Conservation (phyloP, 2,888 invertebrate species). For the Harmothoe impar region DNA sequence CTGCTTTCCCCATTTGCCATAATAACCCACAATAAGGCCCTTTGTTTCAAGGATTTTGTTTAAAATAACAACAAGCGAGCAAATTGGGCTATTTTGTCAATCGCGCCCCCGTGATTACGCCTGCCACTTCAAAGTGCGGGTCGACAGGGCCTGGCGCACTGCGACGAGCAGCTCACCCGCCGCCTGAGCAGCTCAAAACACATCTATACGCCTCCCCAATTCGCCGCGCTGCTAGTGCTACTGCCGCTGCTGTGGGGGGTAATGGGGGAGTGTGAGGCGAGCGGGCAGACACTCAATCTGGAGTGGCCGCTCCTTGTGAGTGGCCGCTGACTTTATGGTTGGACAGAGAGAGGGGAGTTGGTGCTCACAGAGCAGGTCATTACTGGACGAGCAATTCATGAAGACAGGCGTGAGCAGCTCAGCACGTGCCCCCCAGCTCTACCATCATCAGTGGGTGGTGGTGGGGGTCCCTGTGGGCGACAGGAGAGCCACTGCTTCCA, state of each 20-base stretch:
- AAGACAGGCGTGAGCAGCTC: constrained; percentile 23
- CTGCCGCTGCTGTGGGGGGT: not conserved
- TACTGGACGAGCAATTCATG: not conserved
- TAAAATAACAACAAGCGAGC: constrained; percentile 60
- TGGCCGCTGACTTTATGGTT: constrained; percentile 21
- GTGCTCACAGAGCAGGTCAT: constrained; percentile 11
- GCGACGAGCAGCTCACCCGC: not conserved
- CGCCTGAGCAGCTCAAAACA: constrained; percentile 21
- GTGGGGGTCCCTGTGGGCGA: too few species aligned
- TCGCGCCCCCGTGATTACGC: constrained; percentile 54
- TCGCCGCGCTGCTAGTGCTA: not conserved
- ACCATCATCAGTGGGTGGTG: too few species aligned
- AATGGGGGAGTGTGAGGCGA: constrained; percentile 25
- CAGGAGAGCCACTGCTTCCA: not conserved
- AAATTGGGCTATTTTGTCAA: constrained; percentile 59
- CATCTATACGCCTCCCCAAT: constrained; percentile 12
- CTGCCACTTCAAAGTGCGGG: constrained; percentile 59
- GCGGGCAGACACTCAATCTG: not conserved
- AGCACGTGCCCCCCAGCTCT: not conserved
- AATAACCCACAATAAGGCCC: constrained; percentile 61
- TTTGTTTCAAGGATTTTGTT: constrained; percentile 63
- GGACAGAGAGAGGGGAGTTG: not conserved
- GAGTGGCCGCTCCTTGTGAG: not conserved
- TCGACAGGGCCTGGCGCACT: constrained; percentile 22
- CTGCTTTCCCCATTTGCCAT: constrained; percentile 60